Evolutionary conservation across 1,140 invertebrate species (phyloP).

Genomic region (Pseudomyrmex pallidus): DNA sequence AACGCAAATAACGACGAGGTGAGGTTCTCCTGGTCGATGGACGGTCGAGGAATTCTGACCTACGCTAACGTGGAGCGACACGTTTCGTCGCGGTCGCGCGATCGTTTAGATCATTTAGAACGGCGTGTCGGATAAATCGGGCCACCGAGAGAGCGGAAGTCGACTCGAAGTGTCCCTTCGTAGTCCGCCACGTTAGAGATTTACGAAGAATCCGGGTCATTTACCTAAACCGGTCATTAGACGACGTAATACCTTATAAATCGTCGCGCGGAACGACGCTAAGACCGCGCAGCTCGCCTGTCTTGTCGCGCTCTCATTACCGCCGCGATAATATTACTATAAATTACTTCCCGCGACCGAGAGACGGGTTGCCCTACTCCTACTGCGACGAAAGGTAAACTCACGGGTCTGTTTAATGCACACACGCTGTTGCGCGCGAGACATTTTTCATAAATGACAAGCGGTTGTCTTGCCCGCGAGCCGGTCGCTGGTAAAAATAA

Average conservation of each 20-base stretch:
- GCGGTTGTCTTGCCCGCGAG: too few species aligned
- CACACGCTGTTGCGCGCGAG: not conserved
- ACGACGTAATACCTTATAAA: conserved; percentile 56
- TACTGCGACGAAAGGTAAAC: conserved; percentile 18
- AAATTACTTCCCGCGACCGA: conserved; percentile 29
- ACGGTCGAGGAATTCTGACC: conserved; percentile 62
- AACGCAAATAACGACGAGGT: conserved; percentile 4
- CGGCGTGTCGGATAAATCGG: conserved; percentile 73
- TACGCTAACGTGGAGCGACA: conserved; percentile 49
- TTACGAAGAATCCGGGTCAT: conserved; percentile 36
- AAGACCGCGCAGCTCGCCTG: not conserved
- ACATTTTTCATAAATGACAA: not conserved
- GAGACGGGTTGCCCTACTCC: not conserved
- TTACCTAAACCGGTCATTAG: conserved; percentile 48
- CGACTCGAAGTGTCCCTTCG: not conserved
- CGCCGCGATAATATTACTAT: conserved; percentile 26
- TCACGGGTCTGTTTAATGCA: not conserved
- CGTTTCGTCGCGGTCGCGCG: conserved; percentile 67
- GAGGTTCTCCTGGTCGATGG: not conserved
- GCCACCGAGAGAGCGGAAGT: conserved; percentile 56
- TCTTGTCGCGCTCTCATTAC: conserved; percentile 45
- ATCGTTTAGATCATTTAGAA: conserved; percentile 76
- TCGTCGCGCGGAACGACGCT: conserved; percentile 3
- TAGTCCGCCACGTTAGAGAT: conserved; percentile 32
- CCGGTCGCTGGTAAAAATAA: too few species aligned